phyloP scores from a whole-genome alignment of 2,888 invertebrate genomes.

The Dryocosmus kuriphilus region DNA sequence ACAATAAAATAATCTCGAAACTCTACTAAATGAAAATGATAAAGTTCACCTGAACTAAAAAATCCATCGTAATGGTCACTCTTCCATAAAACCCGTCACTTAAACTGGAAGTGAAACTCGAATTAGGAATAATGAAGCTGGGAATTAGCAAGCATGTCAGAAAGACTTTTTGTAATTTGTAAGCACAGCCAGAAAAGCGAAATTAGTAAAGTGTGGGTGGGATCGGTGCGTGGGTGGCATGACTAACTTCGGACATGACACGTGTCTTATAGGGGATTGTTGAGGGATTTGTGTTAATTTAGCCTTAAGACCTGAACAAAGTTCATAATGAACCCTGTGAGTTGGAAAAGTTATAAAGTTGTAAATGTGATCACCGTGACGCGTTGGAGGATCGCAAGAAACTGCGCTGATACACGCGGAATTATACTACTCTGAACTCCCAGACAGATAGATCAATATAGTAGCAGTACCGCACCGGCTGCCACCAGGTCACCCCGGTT shows the following conservation, averaged over 20 bases:
- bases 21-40: not conserved
- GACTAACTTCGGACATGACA: not conserved
- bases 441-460: conserved; percentile 73
- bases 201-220: conserved; percentile 6
- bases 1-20: not conserved
- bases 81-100: conserved; percentile 3
- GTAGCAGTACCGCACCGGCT: conserved; percentile 56
- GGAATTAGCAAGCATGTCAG: not conserved
- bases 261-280: conserved; percentile 12
- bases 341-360: not conserved
- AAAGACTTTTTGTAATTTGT: not conserved
- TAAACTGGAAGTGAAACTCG: not conserved
- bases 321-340: not conserved
- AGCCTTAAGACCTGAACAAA: not conserved
- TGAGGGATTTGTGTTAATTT: not conserved
- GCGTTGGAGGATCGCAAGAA: conserved; percentile 62
- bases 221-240: not conserved
- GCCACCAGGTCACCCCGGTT: conserved; percentile 39
- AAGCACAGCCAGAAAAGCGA: not conserved
- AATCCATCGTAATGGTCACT: not conserved
- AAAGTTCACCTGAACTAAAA: not conserved
- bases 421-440: conserved; percentile 58
- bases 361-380: conserved; percentile 51
- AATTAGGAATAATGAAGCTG: not conserved
- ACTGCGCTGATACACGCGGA: conserved; percentile 68